Evolutionary conservation across 2,113 vertebrate species (phyloP), one percentile per base, ranked within the genome.

Genomic region (Epinephelus fuscoguttatus): DNA sequence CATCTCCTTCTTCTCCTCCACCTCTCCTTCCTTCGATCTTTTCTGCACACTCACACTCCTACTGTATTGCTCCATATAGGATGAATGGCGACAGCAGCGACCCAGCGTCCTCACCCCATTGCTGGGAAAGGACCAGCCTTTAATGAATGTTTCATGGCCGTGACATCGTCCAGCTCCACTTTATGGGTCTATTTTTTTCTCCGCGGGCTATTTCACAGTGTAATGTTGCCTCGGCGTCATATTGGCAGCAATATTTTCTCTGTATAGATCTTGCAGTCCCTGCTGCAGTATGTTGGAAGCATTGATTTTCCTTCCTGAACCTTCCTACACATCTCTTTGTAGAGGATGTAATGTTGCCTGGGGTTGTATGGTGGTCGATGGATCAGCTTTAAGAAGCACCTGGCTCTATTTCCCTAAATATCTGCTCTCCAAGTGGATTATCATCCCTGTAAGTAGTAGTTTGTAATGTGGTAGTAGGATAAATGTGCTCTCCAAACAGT

Each of bases 231-330:
- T 45, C 53, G 3, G 4, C 6, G 11, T 84, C 4, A 6, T 84
- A 84, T 82, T 85, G 89, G 88, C 82, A 89, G 82, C 82, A n/a
- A 87, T 90, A 83, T 91, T 88, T 91, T 83, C 75, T 85, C 74
- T 8, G 71, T 88, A 87, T 88, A 47, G 85, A 85, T 90, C 75
- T 57, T 73, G 80, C 57, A 53, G 59, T 64, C 40, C 4, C 49
- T 27, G 67, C 69, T 70, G 79, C 66, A 55, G 30, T 74, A 60
- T 78, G 74, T 77, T 68, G 78, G 61, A 59, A 52, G 62, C 84
- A 91, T 89, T 78, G 89, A 88, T 92, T 90, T 92, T 72, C 84
- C 66, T 80, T 87, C 83, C 23, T 8, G 13, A 80, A 73, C 64
- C 85, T 30, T 90, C 84, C 86, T 78, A 71, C 79, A 19, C 60